Percentiles rank a stretch among this genome's conserved stretches.
Evolutionary conservation across 37 sponge, comb jelly and placozoan genomes (phyloP).

Genomic region (Amphimedon queenslandica): DNA sequence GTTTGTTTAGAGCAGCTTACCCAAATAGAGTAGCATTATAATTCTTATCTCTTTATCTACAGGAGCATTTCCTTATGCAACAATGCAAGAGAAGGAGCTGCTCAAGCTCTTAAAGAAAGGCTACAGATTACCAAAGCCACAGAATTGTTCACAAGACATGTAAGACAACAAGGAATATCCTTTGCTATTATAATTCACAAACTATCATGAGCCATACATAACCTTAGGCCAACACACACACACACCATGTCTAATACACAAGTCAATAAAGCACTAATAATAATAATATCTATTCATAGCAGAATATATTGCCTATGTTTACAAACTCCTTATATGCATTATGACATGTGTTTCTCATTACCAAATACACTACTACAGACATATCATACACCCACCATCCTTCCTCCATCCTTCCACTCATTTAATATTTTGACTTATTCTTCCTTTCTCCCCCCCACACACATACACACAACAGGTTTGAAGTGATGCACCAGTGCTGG

Average conservation of each 20-base stretch:
- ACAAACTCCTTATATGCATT: too few species aligned
- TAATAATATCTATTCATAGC: not conserved
- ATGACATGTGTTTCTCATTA: not conserved
- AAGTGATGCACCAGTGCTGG: constrained; percentile 62
- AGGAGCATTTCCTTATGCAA: constrained; percentile 64
- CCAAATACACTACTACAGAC: not conserved
- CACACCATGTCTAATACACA: not conserved
- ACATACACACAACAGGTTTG: too few species aligned
- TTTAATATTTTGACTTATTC: too few species aligned
- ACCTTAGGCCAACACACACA: too few species aligned
- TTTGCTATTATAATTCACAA: not conserved
- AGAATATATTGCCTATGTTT: too few species aligned
- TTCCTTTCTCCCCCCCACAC: too few species aligned
- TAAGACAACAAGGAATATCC: constrained; percentile 29
- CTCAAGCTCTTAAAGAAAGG: constrained; percentile 18
- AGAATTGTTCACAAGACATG: constrained; percentile 53
- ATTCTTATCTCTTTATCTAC: not conserved
- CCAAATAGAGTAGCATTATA: too few species aligned
- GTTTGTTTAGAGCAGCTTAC: too few species aligned
- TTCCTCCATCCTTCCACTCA: not conserved
- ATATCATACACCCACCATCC: not conserved
- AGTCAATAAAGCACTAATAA: not conserved
- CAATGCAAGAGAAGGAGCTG: constrained; percentile 35
- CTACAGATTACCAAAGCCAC: constrained; percentile 31
- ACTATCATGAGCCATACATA: too few species aligned